These are phyloP conservation scores for Doris montereyensis DNA, from an alignment of 2,888 invertebrate genomes.

Conservation along the genomic window DNA sequence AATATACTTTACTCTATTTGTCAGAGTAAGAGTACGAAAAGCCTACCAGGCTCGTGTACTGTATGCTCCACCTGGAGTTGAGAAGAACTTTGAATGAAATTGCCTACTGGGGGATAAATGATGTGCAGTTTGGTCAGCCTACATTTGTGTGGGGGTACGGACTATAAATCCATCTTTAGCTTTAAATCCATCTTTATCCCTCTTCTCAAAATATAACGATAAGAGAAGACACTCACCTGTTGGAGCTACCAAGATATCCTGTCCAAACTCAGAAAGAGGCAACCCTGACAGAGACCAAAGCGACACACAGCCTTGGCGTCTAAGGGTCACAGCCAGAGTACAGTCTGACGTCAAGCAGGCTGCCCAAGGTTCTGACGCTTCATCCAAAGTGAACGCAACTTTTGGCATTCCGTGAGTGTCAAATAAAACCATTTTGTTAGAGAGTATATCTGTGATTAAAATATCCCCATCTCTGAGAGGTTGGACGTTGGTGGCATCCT, in stretches of 20 bases:
- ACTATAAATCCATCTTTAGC: no score
- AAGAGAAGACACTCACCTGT: no score
- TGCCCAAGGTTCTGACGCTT: conserved; percentile 56
- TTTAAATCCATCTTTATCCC: no score
- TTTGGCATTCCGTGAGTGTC: conserved; percentile 35
- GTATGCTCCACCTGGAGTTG: no score
- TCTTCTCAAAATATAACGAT: no score
- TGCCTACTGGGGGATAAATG: no score
- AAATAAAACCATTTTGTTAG: conserved; percentile 44
- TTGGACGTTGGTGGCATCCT: conserved; percentile 47
- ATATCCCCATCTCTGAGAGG: conserved; percentile 50
- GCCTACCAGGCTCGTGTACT: no score
- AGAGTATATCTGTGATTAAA: conserved; percentile 58
- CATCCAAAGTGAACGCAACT: conserved; percentile 40
- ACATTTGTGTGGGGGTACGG: no score
- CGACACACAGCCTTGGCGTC: conserved; percentile 53
- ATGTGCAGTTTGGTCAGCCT: no score
- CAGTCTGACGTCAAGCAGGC: conserved; percentile 53
- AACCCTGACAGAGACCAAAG: conserved; percentile 50
- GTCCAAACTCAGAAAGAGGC: conserved; percentile 49
- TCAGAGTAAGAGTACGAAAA: no score
- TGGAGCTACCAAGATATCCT: conserved; percentile 51
- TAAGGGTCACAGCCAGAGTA: conserved; percentile 55
- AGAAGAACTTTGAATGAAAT: no score
- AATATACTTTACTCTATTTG: no score